Percentiles rank a stretch among this genome's conserved stretches.
Evolutionary conservation across 2,113 vertebrate genomes (phyloP).

Genomic region (Phaetusa simplex): DNA sequence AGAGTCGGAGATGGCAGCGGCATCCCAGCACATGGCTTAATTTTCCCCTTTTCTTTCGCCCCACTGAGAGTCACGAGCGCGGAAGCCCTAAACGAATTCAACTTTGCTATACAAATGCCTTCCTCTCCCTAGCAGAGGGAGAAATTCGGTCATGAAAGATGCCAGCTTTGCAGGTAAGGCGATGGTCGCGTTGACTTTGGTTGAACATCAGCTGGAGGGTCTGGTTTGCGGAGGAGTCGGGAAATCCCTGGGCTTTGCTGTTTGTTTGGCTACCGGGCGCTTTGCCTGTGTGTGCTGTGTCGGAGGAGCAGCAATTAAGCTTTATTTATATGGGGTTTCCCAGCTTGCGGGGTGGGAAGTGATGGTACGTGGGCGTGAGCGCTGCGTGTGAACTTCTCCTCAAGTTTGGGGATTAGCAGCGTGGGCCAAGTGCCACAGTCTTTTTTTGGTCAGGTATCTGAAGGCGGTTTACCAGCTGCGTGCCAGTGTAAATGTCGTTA

Average conservation of each 20-base stretch:
- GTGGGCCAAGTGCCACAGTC: background rate
- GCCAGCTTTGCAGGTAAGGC: background rate
- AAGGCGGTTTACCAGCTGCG: background rate
- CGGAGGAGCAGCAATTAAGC: slow-evolving; percentile 5
- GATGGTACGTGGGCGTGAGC: slow-evolving; percentile 8
- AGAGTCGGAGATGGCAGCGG: background rate
- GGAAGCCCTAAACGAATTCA: background rate
- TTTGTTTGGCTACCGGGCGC: background rate
- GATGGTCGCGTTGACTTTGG: background rate
- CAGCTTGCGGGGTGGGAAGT: slow-evolving; percentile 11
- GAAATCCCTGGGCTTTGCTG: slow-evolving; percentile 30
- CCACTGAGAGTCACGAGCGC: rapidly evolving
- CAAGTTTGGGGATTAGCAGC: slow-evolving; percentile 49
- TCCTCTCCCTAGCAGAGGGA: background rate
- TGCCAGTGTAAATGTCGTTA: background rate
- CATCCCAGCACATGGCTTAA: background rate
- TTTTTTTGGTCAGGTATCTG: slow-evolving; percentile 56
- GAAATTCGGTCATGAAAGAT: rapidly evolving
- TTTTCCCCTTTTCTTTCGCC: background rate
- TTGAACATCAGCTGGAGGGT: background rate
- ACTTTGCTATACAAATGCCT: background rate
- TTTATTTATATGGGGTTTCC: slow-evolving; percentile 57
- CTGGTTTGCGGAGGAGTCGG: background rate
- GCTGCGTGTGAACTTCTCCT: background rate
- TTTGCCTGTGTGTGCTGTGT: background rate